Conservation (phyloP, 2,797 vertebrate genomes). For the Apogon hyalosoma region DNA sequence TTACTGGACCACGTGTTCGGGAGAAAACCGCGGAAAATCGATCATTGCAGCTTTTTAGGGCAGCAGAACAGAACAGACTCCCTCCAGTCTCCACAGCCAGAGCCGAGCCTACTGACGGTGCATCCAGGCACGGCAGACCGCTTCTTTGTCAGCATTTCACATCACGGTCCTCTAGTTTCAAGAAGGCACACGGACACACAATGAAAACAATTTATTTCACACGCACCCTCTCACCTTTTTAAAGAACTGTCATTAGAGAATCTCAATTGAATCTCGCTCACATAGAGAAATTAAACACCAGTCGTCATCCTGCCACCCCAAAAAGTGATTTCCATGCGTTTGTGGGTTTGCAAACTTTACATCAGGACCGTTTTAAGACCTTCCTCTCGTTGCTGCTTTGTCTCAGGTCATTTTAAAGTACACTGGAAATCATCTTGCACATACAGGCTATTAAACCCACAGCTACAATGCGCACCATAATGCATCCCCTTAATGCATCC, state of each 20-base stretch:
- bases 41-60: conserved; percentile 90
- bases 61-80: conserved; percentile 86
- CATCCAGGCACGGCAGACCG: conserved; percentile 69
- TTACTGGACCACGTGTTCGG: conserved; percentile 89
- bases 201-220: conserved; percentile 26
- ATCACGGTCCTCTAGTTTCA: conserved; percentile 65
- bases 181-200: conserved; percentile 36
- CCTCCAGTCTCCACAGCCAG: conserved; percentile 75
- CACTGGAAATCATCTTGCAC: no score
- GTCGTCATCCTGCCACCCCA: not conserved
- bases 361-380: no score
- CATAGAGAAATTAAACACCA: conserved; percentile 2
- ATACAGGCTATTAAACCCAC: no score
- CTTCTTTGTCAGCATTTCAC: conserved; percentile 72
- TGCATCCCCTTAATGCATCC: no score
- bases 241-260: not conserved
- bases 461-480: no score
- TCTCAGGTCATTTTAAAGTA: no score
- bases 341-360: no score
- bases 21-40: conserved; percentile 90
- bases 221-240: not conserved
- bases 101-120: conserved; percentile 74
- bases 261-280: not conserved
- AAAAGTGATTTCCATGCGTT: no score
- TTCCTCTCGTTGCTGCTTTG: no score